These are phyloP conservation scores for Cherax quadricarinatus DNA, from an alignment of 1,140 invertebrate species.

Conservation along the genomic window DNA sequence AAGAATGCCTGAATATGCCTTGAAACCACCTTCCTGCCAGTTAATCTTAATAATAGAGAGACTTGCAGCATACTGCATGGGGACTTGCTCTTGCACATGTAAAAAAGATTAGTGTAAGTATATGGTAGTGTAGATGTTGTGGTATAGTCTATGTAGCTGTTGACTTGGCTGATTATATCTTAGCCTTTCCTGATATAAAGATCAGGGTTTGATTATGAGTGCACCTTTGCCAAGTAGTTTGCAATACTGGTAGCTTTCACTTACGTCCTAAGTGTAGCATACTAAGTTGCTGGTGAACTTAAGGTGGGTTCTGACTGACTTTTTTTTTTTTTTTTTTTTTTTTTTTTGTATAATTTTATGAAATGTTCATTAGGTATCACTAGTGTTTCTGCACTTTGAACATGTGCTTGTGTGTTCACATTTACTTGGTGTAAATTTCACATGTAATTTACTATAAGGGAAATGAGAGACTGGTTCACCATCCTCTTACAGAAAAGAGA, in stretches of 20 bases:
- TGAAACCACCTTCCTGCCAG: background rate
- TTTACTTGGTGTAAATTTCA: background rate
- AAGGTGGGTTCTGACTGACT: background rate
- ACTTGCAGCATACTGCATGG: background rate
- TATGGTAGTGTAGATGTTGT: background rate
- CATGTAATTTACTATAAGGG: background rate
- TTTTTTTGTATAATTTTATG: background rate
- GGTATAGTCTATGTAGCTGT: background rate
- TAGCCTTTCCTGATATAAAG: background rate
- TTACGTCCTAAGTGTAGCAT: background rate
- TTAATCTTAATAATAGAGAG: background rate
- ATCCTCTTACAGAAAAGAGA: background rate
- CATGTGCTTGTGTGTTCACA: background rate
- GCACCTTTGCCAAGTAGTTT: slow-evolving; percentile 12
- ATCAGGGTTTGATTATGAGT: background rate
- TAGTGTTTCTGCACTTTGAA: background rate
- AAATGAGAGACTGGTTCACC: background rate
- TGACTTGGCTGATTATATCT: background rate
- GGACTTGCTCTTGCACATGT: background rate
- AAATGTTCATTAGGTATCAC: background rate
- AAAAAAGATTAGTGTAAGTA: background rate
- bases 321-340: background rate
- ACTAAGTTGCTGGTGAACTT: background rate
- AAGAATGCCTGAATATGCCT: background rate
- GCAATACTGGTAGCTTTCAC: background rate